Base-by-base conservation (phyloP, 2,888 invertebrate species). In the Trisateles emortualis region DNA sequence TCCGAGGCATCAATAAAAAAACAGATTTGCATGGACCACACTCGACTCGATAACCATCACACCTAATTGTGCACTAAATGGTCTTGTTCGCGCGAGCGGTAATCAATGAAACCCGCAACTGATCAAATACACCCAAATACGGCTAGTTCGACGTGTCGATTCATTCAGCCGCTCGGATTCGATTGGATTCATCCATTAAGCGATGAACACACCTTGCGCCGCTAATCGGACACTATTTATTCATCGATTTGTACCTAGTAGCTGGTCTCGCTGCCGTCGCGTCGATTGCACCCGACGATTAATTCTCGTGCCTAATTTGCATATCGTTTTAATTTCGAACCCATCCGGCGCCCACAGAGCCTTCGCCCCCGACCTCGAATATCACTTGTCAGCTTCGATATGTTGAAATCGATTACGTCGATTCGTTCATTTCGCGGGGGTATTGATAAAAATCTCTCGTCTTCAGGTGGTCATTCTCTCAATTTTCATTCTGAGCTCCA, bases 271-370 rank as follows among this genome's bases (percentile, higher is more conserved):
- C 78, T 77, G 79, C 83, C 81, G 84, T 86, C 89, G 80, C 83
- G 74, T 85, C 86, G 87, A 86, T 84, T 88, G 87, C 86, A 78
- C 74, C 74, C 78, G 78, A 82, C 87, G 87, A 89, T 89, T 90
- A 87, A 87, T 89, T 84, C 86, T 81, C 79, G 77, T 69, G 76
- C 69, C 73, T 81, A 79, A 92, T 91, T 92, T 91, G 87, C 90
- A 91, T 92, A 89, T 85, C 82, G 87, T 86, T 90, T 90, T 89
- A 88, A 91, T 90, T 89, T 90, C 79, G 84, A 85, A 84, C 84
- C 78, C 88, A 87, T 88, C 87, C 87, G 87, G 88, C 90, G 88
- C 88, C 88, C 88, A 87, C 88, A 81, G 84, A 71, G 81, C 70
- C 81, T 84, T 84, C 85, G 84, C 78, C 82, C 84, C 80, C 83